A percentile compares a stretch with the other conserved stretches of the same genome.
Evolutionary conservation across 2,113 vertebrate species (phyloP).

Genomic region (Struthidea cinerea): DNA sequence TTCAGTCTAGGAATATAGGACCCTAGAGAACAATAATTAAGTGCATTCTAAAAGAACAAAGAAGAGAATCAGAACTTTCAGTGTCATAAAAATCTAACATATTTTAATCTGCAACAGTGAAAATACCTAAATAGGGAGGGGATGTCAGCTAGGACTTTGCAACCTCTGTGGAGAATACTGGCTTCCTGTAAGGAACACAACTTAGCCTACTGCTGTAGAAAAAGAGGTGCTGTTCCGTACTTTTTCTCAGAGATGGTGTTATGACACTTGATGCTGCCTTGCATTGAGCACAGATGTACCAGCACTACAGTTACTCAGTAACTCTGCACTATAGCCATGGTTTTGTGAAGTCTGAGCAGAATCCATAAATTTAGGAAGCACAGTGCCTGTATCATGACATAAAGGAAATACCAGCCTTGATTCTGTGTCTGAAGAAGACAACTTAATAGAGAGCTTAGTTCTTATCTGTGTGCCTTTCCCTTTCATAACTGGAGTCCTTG

Average conservation of each 20-base stretch:
- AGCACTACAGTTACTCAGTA: neutral
- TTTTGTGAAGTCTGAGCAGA: neutral
- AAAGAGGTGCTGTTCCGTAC: neutral
- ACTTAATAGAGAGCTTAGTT: neutral
- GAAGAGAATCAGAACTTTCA: neutral
- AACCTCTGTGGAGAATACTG: neutral
- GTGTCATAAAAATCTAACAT: neutral
- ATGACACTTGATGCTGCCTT: neutral
- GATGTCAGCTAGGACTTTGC: neutral
- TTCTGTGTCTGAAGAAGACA: neutral
- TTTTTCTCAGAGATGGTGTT: neutral
- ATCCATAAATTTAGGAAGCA: neutral
- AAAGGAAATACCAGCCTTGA: neutral
- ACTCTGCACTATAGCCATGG: neutral
- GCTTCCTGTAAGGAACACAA: neutral
- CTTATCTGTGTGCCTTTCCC: neutral
- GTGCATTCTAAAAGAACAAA: neutral
- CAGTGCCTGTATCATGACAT: neutral
- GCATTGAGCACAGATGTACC: neutral
- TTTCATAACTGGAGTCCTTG: neutral
- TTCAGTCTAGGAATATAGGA: neutral
- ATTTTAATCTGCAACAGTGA: neutral
- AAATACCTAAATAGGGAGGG: neutral
- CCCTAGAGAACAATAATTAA: neutral
- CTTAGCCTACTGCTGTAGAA: neutral